A percentile compares a stretch with the other conserved stretches of the same genome.
Evolutionary conservation across 2,113 vertebrate genomes (phyloP).

Genomic region (Zeus faber): DNA sequence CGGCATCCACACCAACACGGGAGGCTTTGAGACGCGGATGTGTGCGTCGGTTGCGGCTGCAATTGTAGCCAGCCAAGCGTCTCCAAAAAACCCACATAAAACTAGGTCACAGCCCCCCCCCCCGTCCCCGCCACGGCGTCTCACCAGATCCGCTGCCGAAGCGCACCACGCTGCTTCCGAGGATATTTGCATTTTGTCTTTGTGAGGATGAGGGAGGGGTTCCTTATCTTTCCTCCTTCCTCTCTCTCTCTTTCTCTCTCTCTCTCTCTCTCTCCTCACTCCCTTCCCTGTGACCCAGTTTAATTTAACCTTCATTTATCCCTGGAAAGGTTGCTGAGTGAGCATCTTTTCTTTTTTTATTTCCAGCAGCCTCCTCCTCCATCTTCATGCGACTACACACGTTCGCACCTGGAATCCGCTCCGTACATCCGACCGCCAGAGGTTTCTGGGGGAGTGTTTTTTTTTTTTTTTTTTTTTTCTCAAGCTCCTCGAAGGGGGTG

Average conservation of each 20-base stretch:
- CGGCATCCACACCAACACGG: no score
- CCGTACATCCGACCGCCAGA: no score
- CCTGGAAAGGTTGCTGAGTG: constrained; percentile 16
- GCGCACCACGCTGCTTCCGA: constrained; percentile 26
- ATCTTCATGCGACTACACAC: constrained; percentile 39
- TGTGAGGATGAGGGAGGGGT: constrained; percentile 22
- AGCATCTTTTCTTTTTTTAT: constrained; percentile 4
- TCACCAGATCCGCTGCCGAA: constrained; percentile 38
- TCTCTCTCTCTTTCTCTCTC: constrained; percentile 34
- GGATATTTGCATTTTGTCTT: constrained; percentile 34
- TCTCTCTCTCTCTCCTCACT: constrained; percentile 33
- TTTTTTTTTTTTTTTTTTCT: no score
- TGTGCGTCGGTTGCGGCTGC: no score
- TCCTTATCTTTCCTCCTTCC: constrained; percentile 31
- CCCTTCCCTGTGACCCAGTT: constrained; percentile 54
- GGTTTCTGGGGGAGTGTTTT: no score
- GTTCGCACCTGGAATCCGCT: constrained; percentile 32
- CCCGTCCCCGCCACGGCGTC: constrained; percentile 17
- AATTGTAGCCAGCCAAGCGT: no score
- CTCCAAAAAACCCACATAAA: constrained; percentile 24
- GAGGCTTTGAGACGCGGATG: no score
- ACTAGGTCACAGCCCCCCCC: constrained; percentile 47
- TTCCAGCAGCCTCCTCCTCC: constrained; percentile 23
- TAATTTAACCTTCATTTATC: constrained; percentile 38
- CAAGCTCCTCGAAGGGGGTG: no score